These are phyloP conservation scores for Teinopalpus imperialis DNA, from an alignment of 2,888 invertebrate species.

Conservation along the genomic window DNA sequence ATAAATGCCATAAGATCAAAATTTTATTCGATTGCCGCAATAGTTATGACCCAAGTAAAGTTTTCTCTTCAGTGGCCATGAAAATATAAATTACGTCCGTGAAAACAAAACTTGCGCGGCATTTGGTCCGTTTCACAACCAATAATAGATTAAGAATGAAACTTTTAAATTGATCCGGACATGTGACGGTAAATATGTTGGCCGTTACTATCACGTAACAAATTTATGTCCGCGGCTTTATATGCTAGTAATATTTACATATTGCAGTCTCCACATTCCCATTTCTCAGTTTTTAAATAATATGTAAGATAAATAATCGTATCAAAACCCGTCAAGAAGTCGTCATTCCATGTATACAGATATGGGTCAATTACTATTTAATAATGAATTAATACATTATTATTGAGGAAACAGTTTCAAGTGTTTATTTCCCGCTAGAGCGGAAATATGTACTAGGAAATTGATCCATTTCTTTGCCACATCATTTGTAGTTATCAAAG, in stretches of 20 bases:
- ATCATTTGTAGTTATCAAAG: slow-evolving; percentile 10
- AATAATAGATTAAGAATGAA: not conserved
- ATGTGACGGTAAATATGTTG: not conserved
- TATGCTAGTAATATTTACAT: too few species aligned
- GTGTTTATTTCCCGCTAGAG: slow-evolving; percentile 15
- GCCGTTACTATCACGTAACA: not conserved
- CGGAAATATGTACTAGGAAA: slow-evolving; percentile 11
- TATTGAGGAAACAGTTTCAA: slow-evolving; percentile 14
- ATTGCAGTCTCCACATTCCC: too few species aligned
- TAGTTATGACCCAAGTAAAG: not conserved
- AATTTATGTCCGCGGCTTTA: too few species aligned
- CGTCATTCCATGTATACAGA: too few species aligned
- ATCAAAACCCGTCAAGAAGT: too few species aligned
- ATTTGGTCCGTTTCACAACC: slow-evolving; percentile 12
- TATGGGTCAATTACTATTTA: too few species aligned
- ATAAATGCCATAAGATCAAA: too few species aligned
- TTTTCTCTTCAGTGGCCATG: slow-evolving; percentile 14
- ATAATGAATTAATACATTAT: slow-evolving; percentile 4
- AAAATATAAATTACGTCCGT: slow-evolving; percentile 3
- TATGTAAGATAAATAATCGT: too few species aligned
- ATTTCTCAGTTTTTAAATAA: too few species aligned
- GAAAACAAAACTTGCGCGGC: slow-evolving; percentile 4
- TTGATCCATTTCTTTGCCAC: slow-evolving; percentile 6
- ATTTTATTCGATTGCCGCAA: not conserved
- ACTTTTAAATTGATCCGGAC: not conserved